phyloP scores from a whole-genome alignment of 2,797 vertebrate species.

The Lycodopsis pacificus region DNA sequence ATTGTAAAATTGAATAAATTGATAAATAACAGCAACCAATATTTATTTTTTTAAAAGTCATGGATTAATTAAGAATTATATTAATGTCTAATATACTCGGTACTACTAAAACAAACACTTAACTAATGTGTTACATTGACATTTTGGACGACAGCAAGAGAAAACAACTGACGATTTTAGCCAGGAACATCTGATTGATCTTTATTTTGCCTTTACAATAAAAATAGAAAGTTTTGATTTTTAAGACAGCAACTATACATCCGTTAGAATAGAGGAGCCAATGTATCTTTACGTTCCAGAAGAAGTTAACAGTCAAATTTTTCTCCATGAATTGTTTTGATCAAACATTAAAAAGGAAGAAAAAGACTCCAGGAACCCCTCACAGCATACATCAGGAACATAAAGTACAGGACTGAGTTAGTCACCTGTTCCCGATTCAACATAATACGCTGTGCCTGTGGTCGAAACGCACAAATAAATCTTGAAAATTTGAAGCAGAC shows the following conservation, averaged over 20 bases:
- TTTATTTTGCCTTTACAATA: constrained; percentile 58
- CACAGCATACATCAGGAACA: constrained; percentile 8
- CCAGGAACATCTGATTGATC: constrained; percentile 36
- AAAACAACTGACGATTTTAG: constrained; percentile 6
- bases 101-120: neutral
- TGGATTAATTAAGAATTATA: neutral
- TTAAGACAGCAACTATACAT: constrained; percentile 45
- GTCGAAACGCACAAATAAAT: constrained; percentile 22
- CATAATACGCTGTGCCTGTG: constrained; percentile 9
- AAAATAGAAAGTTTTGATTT: constrained; percentile 38
- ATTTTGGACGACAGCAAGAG: neutral
- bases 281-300: constrained; percentile 22
- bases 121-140: neutral
- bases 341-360: neutral
- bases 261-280: constrained; percentile 20
- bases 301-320: constrained; percentile 12
- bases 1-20: neutral
- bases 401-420: neutral
- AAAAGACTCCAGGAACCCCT: neutral
- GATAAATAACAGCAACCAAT: neutral
- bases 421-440: neutral
- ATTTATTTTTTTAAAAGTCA: neutral
- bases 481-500: neutral
- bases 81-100: neutral
- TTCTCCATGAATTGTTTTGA: neutral